Evolutionary conservation across 2,113 vertebrate genomes (phyloP), one percentile per base, ranked within the genome.

Genomic region (Hydrochoerus hydrochaeris): DNA sequence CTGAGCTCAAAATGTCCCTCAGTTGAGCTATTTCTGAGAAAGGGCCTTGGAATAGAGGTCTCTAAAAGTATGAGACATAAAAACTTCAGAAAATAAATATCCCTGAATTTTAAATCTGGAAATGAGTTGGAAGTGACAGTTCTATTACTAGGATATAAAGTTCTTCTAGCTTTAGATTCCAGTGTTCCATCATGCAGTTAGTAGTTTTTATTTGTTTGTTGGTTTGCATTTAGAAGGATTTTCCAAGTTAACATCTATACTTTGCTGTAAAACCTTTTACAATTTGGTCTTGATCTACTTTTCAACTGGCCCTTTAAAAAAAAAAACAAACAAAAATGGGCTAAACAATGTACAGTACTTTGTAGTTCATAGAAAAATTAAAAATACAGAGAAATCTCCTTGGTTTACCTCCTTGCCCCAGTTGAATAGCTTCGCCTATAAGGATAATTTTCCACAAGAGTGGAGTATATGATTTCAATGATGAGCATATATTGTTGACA

Each of bases 71-170:
- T 24, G 14, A 32, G 4, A 3, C 92, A 85, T 83, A 89, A 86
- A 96, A 85, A 35, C 1, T 38, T 87, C 38, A 89, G 24, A 80
- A 97, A 94, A 71, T 87, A 85, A 65, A 26, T 60, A 94, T 82
- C 6, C 67, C 67, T 85, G 62, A 90, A 24, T 28, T 95, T 87
- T 92, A 81, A 94, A 67, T 75, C 58, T 94, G 35, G 49, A 95
- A 88, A 67, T 62, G 83, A 84, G 41, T 60, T 97, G 19, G 3
- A 94, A 62, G 32, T 77, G 60, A 91, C 54, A 63, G 28, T 58
- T 20, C 49, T 65, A 35, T 86, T 83, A 22, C 3, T 38, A 81
- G 65, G 19, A 96, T 89, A 67, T 30, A 82, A 75, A 46, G 10
- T 22, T 54, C 22, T 26, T 89, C 8, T 62, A 60, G 54, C 17